A percentile compares a stretch with the other conserved stretches of the same genome.
Conservation (phyloP, 1,140 invertebrate genomes). For the Plutomurus gul region DNA sequence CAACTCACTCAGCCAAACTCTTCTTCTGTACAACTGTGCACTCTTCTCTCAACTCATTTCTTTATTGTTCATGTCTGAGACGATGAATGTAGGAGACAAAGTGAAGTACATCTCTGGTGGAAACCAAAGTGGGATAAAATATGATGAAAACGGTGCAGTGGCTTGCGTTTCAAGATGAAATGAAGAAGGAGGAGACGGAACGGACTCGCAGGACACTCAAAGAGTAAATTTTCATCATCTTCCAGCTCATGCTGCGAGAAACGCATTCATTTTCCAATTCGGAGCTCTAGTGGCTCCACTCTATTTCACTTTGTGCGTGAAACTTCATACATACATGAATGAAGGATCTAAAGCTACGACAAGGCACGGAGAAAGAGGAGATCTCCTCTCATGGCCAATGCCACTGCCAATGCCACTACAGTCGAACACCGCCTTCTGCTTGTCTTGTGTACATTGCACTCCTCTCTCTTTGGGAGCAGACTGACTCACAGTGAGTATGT, state of each 20-base stretch:
- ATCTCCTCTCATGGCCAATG: neutral
- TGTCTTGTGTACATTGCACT: neutral
- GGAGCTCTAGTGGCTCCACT: neutral
- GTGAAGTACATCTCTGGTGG: neutral
- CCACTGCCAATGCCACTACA: neutral
- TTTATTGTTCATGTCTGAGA: neutral
- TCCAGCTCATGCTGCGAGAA: neutral
- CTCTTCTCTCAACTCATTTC: no score
- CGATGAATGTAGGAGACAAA: neutral
- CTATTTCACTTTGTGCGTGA: neutral
- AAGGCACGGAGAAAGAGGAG: neutral
- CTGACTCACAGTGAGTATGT: no score
- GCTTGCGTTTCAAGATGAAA: neutral
- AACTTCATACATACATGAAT: neutral
- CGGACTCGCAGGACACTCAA: constrained; percentile 16
- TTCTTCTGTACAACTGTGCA: no score
- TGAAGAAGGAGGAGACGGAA: constrained; percentile 18
- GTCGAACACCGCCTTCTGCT: neutral
- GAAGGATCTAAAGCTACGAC: neutral
- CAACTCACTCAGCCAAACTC: no score
- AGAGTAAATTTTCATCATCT: constrained; percentile 22
- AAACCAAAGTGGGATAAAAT: constrained; percentile 1
- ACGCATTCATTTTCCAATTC: constrained; percentile 6
- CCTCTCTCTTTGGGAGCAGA: neutral
- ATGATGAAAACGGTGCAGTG: constrained; percentile 2